Conservation (phyloP, 37 sponge, comb jelly and placozoan genomes). For the Ephydatia muelleri region DNA sequence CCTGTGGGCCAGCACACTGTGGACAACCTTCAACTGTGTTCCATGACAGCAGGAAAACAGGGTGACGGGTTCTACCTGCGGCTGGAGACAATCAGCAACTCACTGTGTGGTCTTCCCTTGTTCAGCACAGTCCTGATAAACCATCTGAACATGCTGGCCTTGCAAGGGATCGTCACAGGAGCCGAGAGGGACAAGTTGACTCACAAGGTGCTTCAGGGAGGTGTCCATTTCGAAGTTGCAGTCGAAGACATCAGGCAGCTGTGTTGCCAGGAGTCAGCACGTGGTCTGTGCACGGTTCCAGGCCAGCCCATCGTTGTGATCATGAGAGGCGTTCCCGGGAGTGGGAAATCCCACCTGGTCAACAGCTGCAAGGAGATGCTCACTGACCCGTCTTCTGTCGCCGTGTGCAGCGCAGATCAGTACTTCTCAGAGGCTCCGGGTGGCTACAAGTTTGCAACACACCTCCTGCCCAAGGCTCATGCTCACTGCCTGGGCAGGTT, state of each 20-base stretch:
- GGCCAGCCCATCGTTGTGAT: conserved; percentile 44
- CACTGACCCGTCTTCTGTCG: conserved; percentile 13
- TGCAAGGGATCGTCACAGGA: conserved; percentile 6
- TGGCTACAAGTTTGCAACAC: conserved; percentile 57
- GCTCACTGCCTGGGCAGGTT: conserved; percentile 54
- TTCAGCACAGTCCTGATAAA: conserved; percentile 9
- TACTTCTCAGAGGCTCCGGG: conserved; percentile 47
- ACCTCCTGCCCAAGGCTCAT: conserved; percentile 64
- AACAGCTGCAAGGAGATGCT: conserved; percentile 43
- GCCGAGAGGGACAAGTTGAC: conserved; percentile 21
- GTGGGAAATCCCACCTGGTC: conserved; percentile 80
- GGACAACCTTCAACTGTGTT: conserved; percentile 54
- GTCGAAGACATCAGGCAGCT: conserved; percentile 24
- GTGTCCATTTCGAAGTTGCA: conserved; percentile 15
- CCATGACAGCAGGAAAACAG: conserved; percentile 64
- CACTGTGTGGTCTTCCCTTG: conserved; percentile 35
- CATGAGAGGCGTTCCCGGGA: conserved; percentile 88
- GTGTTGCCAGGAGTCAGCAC: conserved; percentile 3
- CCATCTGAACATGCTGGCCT: background rate
- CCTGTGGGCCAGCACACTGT: conserved; percentile 59
- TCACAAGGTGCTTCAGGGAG: background rate
- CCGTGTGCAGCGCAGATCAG: conserved; percentile 77
- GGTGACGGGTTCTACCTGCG: conserved; percentile 69
- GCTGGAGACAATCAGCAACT: conserved; percentile 32
- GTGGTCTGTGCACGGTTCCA: background rate